These are phyloP conservation scores for Dascillus cervinus DNA, from an alignment of 2,888 invertebrate genomes.

Conservation along the genomic window DNA sequence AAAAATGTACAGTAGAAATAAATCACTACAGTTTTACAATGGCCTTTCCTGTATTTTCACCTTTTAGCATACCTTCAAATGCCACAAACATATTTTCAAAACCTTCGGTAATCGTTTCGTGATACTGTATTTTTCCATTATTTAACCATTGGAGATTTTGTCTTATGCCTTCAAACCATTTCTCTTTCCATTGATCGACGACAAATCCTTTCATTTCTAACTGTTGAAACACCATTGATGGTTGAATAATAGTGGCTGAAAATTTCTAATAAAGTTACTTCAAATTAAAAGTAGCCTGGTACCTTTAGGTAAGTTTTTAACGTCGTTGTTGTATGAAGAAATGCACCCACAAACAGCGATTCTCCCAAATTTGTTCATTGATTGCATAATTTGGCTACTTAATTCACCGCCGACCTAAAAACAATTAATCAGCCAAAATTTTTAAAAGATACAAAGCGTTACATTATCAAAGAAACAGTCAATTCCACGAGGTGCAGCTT, in stretches of 20 bases:
- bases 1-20: conserved; percentile 8
- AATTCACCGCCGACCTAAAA: conserved; percentile 57
- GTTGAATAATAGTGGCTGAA: conserved; percentile 47
- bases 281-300: conserved; percentile 3
- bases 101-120: conserved; percentile 56
- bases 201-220: conserved; percentile 58
- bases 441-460: too few relatives aligned
- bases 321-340: conserved; percentile 52
- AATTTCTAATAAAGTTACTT: not conserved
- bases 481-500: conserved; percentile 60
- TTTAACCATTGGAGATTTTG: conserved; percentile 57
- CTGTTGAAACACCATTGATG: conserved; percentile 49
- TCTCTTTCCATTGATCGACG: conserved; percentile 49
- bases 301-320: conserved; percentile 45
- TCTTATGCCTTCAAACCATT: conserved; percentile 56
- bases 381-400: conserved; percentile 49
- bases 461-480: conserved; percentile 77
- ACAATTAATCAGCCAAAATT: conserved; percentile 7
- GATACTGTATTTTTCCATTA: conserved; percentile 62
- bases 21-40: conserved; percentile 59
- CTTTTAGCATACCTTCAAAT: conserved; percentile 52
- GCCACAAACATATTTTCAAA: conserved; percentile 69
- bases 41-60: conserved; percentile 66
- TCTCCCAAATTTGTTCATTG: conserved; percentile 56
- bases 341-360: conserved; percentile 60